phyloP scores from a whole-genome alignment of 2,888 invertebrate species.

The Polydesmus complanatus region DNA sequence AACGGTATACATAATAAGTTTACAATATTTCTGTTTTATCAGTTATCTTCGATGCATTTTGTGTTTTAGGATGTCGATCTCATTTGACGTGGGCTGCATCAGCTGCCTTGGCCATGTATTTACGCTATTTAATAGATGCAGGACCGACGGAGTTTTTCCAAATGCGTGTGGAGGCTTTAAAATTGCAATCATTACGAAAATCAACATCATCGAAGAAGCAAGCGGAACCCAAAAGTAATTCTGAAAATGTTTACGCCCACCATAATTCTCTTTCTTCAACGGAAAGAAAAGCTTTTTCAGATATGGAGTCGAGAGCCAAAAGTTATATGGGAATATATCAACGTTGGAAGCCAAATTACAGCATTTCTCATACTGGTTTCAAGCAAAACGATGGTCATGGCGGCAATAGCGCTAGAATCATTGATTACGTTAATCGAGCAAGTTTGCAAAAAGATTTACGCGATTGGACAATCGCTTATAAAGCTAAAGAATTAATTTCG shows the following conservation, averaged over 20 bases:
- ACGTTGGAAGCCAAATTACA: conserved; percentile 4
- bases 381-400: not conserved
- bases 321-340: conserved; percentile 12
- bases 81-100: conserved; percentile 16
- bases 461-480: conserved; percentile 12
- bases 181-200: not conserved
- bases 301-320: not conserved
- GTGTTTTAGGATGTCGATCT: conserved; percentile 9
- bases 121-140: conserved; percentile 18
- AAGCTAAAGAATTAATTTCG: too few species aligned
- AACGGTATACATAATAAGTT: not conserved
- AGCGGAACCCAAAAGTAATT: not conserved
- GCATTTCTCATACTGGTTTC: not conserved
- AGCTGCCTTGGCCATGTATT: conserved; percentile 16
- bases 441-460: conserved; percentile 12
- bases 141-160: conserved; percentile 18
- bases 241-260: not conserved
- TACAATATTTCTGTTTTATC: not conserved
- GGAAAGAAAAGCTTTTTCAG: not conserved
- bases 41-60: too few species aligned
- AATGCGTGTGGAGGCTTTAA: conserved; percentile 6
- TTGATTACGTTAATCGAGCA: conserved; percentile 14
- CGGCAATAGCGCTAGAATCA: not conserved
- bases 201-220: not conserved
- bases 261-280: not conserved